Conservation (phyloP, 2,888 invertebrate genomes). For the Folsomia manolachei region DNA sequence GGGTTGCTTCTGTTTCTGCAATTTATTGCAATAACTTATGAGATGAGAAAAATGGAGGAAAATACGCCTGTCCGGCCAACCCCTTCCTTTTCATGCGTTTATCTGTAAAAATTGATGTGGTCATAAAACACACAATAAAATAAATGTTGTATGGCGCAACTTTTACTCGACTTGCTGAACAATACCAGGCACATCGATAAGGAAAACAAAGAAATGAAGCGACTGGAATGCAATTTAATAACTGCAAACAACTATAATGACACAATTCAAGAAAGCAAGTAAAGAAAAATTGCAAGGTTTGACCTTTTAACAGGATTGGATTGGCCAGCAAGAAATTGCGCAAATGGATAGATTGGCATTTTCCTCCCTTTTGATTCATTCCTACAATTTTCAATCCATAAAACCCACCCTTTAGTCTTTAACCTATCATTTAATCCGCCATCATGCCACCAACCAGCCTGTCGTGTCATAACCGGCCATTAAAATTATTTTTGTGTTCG, state of each 20-base stretch:
- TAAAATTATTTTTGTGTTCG: slow-evolving; percentile 1
- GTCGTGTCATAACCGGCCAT: not conserved
- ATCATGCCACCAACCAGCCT: too few relatives aligned
- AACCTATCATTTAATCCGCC: too few relatives aligned
- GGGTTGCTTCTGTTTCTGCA: not conserved
- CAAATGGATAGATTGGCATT: slow-evolving; percentile 8
- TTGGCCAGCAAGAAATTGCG: not conserved
- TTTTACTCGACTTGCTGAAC: not conserved
- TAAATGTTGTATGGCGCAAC: not conserved
- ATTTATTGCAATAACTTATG: not conserved
- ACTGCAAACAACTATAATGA: slow-evolving; percentile 6
- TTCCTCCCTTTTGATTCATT: slow-evolving; percentile 8
- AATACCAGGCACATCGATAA: not conserved
- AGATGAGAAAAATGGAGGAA: not conserved
- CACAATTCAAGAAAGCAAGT: too few relatives aligned
- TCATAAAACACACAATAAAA: slow-evolving; percentile 8
- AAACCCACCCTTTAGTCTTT: slow-evolving; percentile 15
- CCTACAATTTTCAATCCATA: slow-evolving; percentile 11
- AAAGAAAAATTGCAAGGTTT: not conserved
- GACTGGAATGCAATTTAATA: slow-evolving; percentile 6
- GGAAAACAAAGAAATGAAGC: not conserved
- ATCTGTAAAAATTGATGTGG: slow-evolving; percentile 1
- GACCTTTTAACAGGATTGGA: not conserved
- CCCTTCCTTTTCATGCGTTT: slow-evolving; percentile 3
- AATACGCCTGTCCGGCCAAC: not conserved